Percentiles rank a stretch among this genome's conserved stretches.
phyloP scores from a whole-genome alignment of 1,140 invertebrate species.

The Psilanteris sp. region DNA sequence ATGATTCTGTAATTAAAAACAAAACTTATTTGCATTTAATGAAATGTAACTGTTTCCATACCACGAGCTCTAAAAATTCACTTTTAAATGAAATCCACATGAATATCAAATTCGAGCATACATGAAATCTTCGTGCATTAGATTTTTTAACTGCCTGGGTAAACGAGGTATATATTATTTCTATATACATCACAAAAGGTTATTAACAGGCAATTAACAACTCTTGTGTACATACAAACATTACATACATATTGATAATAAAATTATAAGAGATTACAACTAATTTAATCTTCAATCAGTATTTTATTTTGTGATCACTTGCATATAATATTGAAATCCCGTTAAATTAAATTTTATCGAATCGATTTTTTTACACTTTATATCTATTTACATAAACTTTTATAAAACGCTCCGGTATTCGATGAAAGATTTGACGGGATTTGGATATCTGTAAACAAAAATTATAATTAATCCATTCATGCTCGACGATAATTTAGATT shows the following conservation, averaged over 20 bases:
- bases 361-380: conserved; percentile 20
- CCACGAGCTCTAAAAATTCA: too few relatives aligned
- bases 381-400: conserved; percentile 37
- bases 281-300: conserved; percentile 47
- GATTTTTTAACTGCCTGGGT: too few relatives aligned
- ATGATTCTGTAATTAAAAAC: too few relatives aligned
- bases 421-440: conserved; percentile 28
- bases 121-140: too few relatives aligned
- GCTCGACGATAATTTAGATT: conserved; percentile 20
- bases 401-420: conserved; percentile 17
- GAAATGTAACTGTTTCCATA: too few relatives aligned
- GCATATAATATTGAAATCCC: background rate
- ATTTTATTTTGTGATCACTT: conserved; percentile 49
- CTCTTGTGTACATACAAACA: conserved; percentile 31
- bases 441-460: conserved; percentile 13
- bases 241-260: background rate
- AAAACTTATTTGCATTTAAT: too few relatives aligned
- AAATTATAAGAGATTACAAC: conserved; percentile 37
- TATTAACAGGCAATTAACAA: conserved; percentile 16
- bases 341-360: conserved; percentile 15
- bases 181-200: too few relatives aligned
- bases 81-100: too few relatives aligned
- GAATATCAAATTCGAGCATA: too few relatives aligned
- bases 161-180: too few relatives aligned
- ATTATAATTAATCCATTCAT: conserved; percentile 22